Conservation (phyloP, 2,113 vertebrate species). For the Grantiella picta region DNA sequence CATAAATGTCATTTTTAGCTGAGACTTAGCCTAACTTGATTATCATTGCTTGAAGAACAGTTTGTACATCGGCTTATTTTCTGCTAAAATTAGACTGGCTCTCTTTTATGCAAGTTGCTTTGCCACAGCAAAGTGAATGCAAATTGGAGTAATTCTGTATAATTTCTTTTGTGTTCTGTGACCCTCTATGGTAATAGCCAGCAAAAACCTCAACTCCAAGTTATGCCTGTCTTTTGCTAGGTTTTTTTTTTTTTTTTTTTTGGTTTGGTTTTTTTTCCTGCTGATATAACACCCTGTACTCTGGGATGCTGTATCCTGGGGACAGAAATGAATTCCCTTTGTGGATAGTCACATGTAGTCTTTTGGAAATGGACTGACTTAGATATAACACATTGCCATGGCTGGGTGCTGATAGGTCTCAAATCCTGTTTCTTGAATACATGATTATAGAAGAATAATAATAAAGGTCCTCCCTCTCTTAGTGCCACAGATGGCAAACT, state of each 20-base stretch:
- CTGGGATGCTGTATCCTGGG: background rate
- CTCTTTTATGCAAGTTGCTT: background rate
- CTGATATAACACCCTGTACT: background rate
- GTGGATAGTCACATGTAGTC: background rate
- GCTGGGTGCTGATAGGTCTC: background rate
- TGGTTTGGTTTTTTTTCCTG: background rate
- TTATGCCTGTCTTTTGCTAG: background rate
- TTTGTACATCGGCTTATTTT: background rate
- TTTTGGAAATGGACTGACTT: background rate
- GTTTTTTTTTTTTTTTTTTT: background rate
- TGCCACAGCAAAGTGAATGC: background rate
- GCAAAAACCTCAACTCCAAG: background rate
- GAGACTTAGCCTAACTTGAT: background rate
- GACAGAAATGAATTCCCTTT: background rate
- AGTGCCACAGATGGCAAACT: background rate
- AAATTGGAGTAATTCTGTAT: background rate
- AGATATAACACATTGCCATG: background rate
- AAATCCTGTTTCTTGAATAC: background rate
- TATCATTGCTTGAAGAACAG: background rate
- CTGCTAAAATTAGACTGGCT: background rate
- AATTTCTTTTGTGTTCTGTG: background rate
- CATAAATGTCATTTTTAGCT: background rate
- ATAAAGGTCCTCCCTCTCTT: background rate
- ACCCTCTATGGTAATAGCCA: background rate
- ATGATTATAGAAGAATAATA: background rate